A percentile compares a stretch with the other conserved stretches of the same genome.
These are phyloP conservation scores for Corvus hawaiiensis DNA, from an alignment of 2,113 vertebrate species.

Conservation along the genomic window DNA sequence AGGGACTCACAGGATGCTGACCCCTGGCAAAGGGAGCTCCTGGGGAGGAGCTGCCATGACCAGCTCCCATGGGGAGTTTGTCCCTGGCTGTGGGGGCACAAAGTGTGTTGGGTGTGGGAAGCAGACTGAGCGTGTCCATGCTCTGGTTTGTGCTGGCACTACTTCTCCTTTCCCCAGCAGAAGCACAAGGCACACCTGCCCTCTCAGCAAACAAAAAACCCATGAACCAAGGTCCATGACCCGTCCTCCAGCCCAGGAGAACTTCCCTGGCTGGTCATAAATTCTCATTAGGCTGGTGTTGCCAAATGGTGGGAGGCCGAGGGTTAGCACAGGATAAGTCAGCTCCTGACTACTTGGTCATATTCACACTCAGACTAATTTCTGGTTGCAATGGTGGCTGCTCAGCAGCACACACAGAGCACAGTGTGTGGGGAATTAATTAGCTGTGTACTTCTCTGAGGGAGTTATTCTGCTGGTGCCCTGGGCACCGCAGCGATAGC, in stretches of 20 bases:
- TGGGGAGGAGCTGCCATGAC: not conserved
- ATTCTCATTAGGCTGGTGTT: not conserved
- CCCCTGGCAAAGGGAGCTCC: not conserved
- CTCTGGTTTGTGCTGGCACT: not conserved
- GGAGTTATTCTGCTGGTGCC: not conserved
- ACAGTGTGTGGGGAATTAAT: conserved; percentile 21
- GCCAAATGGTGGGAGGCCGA: not conserved
- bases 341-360: not conserved
- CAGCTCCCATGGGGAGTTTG: rapidly evolving
- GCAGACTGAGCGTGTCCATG: rapidly evolving
- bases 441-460: not conserved
- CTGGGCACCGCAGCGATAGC: not conserved
- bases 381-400: not conserved
- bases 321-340: not conserved
- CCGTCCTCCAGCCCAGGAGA: not conserved
- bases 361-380: not conserved
- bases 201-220: not conserved
- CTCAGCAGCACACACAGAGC: not conserved
- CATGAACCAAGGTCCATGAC: rapidly evolving
- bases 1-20: not conserved
- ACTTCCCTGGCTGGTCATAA: not conserved
- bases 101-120: not conserved
- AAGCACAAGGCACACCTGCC: not conserved
- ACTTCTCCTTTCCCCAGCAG: not conserved
- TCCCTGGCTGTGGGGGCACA: not conserved